phyloP scores from a whole-genome alignment of 2,113 vertebrate genomes.

The Nesogale talazaci region DNA sequence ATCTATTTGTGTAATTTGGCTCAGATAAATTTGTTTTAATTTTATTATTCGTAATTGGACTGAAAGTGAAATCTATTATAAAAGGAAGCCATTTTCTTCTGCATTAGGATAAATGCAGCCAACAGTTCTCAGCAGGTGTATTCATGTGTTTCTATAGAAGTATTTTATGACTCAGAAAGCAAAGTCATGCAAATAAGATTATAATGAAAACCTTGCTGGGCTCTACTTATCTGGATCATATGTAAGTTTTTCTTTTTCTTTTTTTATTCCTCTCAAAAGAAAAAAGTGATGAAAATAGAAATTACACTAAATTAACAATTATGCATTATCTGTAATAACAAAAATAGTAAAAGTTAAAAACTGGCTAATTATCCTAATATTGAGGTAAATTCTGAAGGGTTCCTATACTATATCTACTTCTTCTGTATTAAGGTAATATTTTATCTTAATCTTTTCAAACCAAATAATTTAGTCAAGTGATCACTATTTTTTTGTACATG shows the following conservation, averaged over 20 bases:
- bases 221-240: background rate
- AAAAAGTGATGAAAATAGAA: background rate
- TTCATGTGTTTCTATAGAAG: background rate
- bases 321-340: background rate
- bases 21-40: background rate
- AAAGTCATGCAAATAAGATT: conserved; percentile 15
- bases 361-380: background rate
- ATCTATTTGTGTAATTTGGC: conserved; percentile 34
- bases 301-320: background rate
- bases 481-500: background rate
- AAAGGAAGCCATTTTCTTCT: background rate
- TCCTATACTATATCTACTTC: background rate
- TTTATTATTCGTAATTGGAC: conserved; percentile 28
- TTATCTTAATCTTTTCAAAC: background rate
- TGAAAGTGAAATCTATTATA: conserved; percentile 46
- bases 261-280: background rate
- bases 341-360: background rate
- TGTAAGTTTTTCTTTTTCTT: background rate
- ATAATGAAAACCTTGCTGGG: background rate
- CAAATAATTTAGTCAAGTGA: background rate
- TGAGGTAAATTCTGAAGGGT: background rate
- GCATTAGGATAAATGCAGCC: conserved; percentile 6
- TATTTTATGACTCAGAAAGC: conserved; percentile 29
- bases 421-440: background rate
- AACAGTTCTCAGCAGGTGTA: conserved; percentile 32